These are phyloP conservation scores for Drosophila hamatofila DNA, from an alignment of 2,888 invertebrate species.

Conservation along the genomic window DNA sequence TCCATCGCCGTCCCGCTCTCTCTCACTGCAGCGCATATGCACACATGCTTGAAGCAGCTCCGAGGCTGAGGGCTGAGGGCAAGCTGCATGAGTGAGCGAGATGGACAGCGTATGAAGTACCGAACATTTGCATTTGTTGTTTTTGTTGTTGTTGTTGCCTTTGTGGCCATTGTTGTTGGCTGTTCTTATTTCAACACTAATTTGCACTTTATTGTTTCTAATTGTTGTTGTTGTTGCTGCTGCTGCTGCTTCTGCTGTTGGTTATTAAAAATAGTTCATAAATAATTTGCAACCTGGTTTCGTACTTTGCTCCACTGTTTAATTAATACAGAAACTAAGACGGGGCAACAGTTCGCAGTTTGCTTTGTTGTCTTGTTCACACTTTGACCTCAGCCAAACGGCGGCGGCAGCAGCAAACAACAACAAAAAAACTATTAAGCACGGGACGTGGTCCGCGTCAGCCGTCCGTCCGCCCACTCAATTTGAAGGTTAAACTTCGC, in stretches of 20 bases:
- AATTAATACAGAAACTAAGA: constrained; percentile 44
- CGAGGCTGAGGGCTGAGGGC: not conserved
- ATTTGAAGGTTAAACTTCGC: constrained; percentile 50
- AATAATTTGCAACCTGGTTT: constrained; percentile 34
- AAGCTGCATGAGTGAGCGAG: not conserved
- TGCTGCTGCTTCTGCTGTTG: not conserved
- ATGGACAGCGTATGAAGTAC: not conserved
- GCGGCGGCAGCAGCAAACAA: too few relatives aligned
- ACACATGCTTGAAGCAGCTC: constrained; percentile 5
- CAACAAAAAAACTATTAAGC: not conserved
- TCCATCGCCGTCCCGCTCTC: not conserved
- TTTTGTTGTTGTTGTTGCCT: not conserved
- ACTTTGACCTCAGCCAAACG: constrained; percentile 25
- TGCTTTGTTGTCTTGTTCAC: constrained; percentile 52
- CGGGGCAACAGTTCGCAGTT: constrained; percentile 34
- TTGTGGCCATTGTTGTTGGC: constrained; percentile 2
- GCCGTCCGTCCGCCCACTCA: constrained; percentile 38
- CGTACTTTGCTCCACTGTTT: constrained; percentile 30
- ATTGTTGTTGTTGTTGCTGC: constrained; percentile 11
- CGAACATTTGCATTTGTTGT: constrained; percentile 19
- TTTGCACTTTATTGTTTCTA: constrained; percentile 15
- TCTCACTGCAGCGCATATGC: not conserved
- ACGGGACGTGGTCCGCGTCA: constrained; percentile 10
- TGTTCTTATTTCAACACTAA: constrained; percentile 20
- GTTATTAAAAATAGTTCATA: constrained; percentile 64